A percentile compares a stretch with the other conserved stretches of the same genome.
phyloP scores from a whole-genome alignment of 2,797 vertebrate species.

The Xenentodon cancila region DNA sequence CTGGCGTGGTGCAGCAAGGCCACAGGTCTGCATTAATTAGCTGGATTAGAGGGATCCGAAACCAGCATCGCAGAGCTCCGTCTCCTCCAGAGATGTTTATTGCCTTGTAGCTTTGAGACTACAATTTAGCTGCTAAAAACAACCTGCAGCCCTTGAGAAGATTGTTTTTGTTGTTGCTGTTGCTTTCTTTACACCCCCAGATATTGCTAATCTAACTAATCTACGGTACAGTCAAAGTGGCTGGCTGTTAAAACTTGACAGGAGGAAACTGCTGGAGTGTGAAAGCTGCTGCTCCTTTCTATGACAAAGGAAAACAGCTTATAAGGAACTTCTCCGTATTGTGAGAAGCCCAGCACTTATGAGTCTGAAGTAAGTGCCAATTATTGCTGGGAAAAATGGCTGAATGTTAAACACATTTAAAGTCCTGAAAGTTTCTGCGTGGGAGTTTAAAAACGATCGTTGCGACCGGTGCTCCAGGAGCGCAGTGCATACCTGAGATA shows the following conservation, averaged over 20 bases:
- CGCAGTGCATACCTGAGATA: too few relatives aligned
- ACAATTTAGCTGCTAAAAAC: constrained; percentile 27
- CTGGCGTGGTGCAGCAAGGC: background rate
- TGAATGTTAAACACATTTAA: background rate
- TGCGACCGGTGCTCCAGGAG: background rate
- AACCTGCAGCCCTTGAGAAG: constrained; percentile 35
- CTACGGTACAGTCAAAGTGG: constrained; percentile 21
- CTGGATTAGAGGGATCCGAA: constrained; percentile 24
- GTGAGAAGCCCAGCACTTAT: background rate
- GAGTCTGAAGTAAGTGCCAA: background rate
- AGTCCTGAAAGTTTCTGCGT: background rate
- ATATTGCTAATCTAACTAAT: constrained; percentile 41
- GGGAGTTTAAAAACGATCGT: background rate
- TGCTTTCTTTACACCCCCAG: background rate
- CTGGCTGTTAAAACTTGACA: constrained; percentile 40
- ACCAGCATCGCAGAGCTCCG: constrained; percentile 10
- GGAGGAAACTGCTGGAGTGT: constrained; percentile 12
- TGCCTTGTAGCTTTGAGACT: constrained; percentile 29
- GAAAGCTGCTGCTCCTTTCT: constrained; percentile 22
- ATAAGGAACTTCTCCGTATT: background rate
- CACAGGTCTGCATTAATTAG: constrained; percentile 42
- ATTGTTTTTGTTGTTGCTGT: constrained; percentile 25
- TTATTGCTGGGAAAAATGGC: background rate
- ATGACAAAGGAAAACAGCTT: constrained; percentile 22
- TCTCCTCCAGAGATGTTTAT: constrained; percentile 33